phyloP scores from a whole-genome alignment of 1,140 invertebrate species.

The Pseudomyrmex gracilis region DNA sequence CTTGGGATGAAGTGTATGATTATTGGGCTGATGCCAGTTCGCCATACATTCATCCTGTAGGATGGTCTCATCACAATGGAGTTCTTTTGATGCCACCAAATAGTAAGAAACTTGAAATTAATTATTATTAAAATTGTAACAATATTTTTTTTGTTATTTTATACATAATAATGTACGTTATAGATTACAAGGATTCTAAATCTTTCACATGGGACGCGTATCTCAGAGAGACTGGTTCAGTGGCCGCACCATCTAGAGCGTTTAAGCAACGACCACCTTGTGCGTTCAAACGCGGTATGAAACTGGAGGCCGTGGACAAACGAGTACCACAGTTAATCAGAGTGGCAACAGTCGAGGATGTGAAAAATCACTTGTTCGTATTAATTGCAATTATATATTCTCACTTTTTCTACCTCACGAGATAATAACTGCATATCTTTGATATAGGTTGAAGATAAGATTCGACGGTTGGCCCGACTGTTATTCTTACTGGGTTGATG shows the following conservation, averaged over 20 bases:
- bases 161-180: conserved; percentile 91
- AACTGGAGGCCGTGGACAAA: conserved; percentile 96
- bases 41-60: conserved; percentile 96
- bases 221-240: conserved; percentile 90
- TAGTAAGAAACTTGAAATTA: conserved; percentile 85
- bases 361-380: conserved; percentile 88
- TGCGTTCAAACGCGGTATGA: conserved; percentile 95
- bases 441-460: conserved; percentile 90
- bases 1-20: conserved; percentile 97
- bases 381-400: conserved; percentile 23
- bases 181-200: conserved; percentile 87
- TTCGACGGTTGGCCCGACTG: conserved; percentile 96
- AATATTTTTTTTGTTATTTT: conserved; percentile 90
- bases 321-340: conserved; percentile 93
- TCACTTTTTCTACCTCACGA: not conserved
- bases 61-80: conserved; percentile 95
- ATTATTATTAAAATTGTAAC: conserved; percentile 84
- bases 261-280: conserved; percentile 92
- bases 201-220: conserved; percentile 95
- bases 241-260: conserved; percentile 92
- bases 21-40: conserved; percentile 96
- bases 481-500: conserved; percentile 96
- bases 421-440: conserved; percentile 15
- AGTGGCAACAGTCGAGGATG: conserved; percentile 93
- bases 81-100: conserved; percentile 94